phyloP scores from a whole-genome alignment of 2,113 vertebrate species.

The Coturnix japonica region DNA sequence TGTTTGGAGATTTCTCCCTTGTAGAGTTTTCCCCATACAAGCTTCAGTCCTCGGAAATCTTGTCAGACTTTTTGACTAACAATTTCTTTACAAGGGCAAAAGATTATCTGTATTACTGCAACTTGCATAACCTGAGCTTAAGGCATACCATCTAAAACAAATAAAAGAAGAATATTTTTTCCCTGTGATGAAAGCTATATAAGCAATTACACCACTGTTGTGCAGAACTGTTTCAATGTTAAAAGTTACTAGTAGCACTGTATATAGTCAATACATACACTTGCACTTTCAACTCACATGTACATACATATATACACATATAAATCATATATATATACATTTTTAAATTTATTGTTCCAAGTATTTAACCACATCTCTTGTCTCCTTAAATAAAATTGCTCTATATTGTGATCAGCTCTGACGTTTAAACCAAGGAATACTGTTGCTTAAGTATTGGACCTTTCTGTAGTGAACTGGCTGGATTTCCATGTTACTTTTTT shows the following conservation, averaged over 20 bases:
- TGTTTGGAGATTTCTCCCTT: too few relatives aligned
- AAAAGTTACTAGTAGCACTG: neutral
- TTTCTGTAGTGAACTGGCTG: neutral
- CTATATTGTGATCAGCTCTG: neutral
- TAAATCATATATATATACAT: too few relatives aligned
- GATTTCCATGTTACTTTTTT: neutral
- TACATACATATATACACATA: accelerated
- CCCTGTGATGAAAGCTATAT: neutral
- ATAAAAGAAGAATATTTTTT: neutral
- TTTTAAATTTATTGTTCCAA: neutral
- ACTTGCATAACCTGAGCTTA: neutral
- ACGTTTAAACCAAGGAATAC: neutral
- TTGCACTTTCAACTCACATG: neutral
- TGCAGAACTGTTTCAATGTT: neutral
- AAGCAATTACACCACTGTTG: neutral
- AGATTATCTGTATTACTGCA: neutral
- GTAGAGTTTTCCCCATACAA: too few relatives aligned
- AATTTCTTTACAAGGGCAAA: neutral
- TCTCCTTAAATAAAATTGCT: neutral
- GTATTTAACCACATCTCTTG: neutral
- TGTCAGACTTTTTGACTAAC: too few relatives aligned
- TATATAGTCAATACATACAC: neutral
- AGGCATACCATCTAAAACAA: neutral
- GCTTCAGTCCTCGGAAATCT: too few relatives aligned
- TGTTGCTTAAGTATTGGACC: neutral